Base-by-base conservation (phyloP, 1,140 invertebrate species). In the Heliconius eleuchia region DNA sequence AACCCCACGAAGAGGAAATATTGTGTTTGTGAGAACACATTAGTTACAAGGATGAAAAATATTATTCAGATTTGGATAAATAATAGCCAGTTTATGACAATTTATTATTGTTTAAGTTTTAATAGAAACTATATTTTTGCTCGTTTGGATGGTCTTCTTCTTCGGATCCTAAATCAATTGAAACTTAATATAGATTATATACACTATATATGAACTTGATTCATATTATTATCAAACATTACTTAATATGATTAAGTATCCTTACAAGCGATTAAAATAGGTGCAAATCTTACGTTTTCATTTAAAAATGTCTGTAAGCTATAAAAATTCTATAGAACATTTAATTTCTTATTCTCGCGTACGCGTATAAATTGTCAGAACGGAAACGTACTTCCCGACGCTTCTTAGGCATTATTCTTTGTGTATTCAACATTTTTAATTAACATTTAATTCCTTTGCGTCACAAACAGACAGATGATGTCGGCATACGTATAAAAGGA, bases 341-440 rank as follows among this genome's bases (percentile, higher is more conserved):
- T 74, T n/a, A 2, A 23, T 57, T 57, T 77, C 76, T 75, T 76
- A 76, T 79, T 75, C 74, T 50, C 70, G 13, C 23, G n/a, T 76
- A 46, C 60, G 60, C 23, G 60, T 76, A 80, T 50, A 80, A 80
- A 78, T 80, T 71, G 74, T 77, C 74, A 66, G 73, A 79, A 73
- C 82, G 82, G 82, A 84, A 82, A 76, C 76, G 76, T 74, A 81
- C 78, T 77, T 84, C 81, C 83, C 80, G 83, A 73, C 76, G 78
- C 79, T 75, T 75, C 79, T 74, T 72, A 76, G 73, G 73, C 50
- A 79, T 76, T 72, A 71, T 76, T 71, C 71, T 74, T 79, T n/a
- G 76, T 73, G 77, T 82, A 83, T 83, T 80, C 77, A 79, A 73
- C 57, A 55, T 75, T 75, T 76, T 78, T 83, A 83, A 83, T 80